Evolutionary conservation across 2,113 vertebrate genomes (phyloP).

Genomic region (Papio anubis): DNA sequence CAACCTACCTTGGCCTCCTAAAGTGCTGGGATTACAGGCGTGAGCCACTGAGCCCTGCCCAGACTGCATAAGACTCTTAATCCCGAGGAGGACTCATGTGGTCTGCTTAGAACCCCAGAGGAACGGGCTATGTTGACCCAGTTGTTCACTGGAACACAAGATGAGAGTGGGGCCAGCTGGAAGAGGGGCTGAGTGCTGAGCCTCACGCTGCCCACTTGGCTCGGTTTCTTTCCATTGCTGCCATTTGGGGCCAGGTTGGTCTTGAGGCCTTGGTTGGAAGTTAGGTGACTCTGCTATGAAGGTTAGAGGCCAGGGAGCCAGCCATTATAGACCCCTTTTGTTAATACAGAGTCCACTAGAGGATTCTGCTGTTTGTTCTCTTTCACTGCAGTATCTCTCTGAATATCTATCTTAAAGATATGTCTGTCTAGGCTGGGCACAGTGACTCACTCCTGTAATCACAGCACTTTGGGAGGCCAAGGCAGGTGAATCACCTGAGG

Average conservation of each 20-base stretch:
- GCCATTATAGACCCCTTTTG: neutral
- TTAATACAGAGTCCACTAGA: neutral
- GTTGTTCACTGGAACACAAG: neutral
- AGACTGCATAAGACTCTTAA: neutral
- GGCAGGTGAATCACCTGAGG: too few relatives aligned
- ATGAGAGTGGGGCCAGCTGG: neutral
- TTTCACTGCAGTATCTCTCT: neutral
- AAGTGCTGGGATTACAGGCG: too few relatives aligned
- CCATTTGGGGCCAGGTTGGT: too few relatives aligned
- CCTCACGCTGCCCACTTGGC: neutral
- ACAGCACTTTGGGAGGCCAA: too few relatives aligned
- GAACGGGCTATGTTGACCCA: neutral
- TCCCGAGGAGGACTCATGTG: neutral
- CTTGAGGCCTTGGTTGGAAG: neutral
- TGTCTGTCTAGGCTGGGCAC: too few relatives aligned
- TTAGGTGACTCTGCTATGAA: neutral
- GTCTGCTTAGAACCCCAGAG: neutral
- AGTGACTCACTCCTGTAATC: too few relatives aligned
- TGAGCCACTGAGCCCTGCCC: neutral
- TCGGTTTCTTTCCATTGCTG: neutral
- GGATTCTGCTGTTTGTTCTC: neutral
- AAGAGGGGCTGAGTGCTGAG: neutral
- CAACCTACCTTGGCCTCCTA: too few relatives aligned
- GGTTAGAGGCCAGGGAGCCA: neutral
- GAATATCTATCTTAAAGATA: neutral